These are phyloP conservation scores for Rhea pennata DNA, from an alignment of 2,113 vertebrate species.

Conservation along the genomic window DNA sequence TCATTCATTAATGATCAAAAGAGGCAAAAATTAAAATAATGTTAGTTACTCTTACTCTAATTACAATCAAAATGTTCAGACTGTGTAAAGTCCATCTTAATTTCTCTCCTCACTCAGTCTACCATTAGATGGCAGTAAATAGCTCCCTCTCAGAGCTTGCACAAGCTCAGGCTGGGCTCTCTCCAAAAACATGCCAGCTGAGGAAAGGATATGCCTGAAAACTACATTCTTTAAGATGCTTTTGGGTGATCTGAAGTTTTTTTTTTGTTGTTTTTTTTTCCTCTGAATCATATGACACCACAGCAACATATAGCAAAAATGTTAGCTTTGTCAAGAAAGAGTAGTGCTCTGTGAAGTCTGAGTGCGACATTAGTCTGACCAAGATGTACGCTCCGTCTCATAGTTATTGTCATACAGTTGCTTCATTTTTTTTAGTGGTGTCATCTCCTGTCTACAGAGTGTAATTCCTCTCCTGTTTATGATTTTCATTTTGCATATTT, in stretches of 20 bases:
- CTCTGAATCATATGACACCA: not conserved
- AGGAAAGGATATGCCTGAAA: rapidly evolving
- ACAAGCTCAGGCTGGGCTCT: not conserved
- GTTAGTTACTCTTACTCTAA: not conserved
- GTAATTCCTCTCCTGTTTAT: not conserved
- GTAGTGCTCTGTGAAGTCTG: not conserved
- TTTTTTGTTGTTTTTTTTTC: too few species aligned
- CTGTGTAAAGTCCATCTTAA: not conserved
- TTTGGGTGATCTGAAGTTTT: not conserved
- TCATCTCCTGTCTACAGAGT: not conserved
- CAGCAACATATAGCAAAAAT: not conserved
- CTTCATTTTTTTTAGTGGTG: rapidly evolving
- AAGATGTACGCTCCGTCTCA: not conserved
- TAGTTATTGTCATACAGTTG: not conserved
- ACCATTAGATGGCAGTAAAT: conserved; percentile 55
- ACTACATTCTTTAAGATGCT: not conserved
- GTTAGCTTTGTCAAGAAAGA: not conserved
- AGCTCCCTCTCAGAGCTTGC: not conserved
- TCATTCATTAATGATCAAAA: not conserved
- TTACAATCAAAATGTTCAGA: rapidly evolving
- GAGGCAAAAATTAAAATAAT: not conserved
- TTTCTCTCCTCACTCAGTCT: not conserved
- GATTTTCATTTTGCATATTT: not conserved
- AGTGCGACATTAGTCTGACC: not conserved
- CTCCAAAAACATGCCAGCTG: too few species aligned